phyloP scores from a whole-genome alignment of 2,797 vertebrate genomes.

The Sphenopsis melanotis region DNA sequence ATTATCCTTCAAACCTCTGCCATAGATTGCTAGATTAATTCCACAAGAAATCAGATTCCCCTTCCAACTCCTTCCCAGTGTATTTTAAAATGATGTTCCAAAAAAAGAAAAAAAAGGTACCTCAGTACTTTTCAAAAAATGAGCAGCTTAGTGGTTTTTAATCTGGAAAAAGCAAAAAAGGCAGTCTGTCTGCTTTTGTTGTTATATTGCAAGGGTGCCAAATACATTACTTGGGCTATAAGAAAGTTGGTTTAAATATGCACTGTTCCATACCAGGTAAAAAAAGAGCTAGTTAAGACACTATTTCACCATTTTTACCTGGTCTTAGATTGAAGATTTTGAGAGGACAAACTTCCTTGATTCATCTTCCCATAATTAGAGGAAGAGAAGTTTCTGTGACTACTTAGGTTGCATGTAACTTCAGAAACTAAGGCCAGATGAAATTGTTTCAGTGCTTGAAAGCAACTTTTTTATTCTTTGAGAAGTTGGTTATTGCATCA shows the following conservation, averaged over 20 bases:
- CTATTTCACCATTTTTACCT: background rate
- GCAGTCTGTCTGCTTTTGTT: background rate
- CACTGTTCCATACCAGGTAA: background rate
- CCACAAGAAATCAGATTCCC: background rate
- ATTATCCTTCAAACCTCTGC: background rate
- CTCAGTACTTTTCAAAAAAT: background rate
- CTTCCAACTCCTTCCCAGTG: accelerated
- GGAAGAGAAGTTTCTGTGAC: background rate
- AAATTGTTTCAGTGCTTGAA: background rate
- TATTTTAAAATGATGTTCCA: background rate
- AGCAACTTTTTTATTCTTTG: background rate
- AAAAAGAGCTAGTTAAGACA: background rate
- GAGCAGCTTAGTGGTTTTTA: background rate
- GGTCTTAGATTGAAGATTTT: background rate
- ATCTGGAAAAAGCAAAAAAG: background rate
- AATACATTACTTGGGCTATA: background rate
- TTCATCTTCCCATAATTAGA: background rate
- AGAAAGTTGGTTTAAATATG: background rate
- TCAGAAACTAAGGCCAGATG: background rate
- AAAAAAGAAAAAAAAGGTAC: accelerated
- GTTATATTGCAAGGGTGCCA: background rate
- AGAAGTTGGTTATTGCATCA: background rate
- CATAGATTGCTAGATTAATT: background rate
- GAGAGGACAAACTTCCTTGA: background rate
- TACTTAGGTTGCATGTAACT: background rate